Base-by-base conservation (phyloP, 2,888 invertebrate genomes). In the Parnassius mnemosyne region DNA sequence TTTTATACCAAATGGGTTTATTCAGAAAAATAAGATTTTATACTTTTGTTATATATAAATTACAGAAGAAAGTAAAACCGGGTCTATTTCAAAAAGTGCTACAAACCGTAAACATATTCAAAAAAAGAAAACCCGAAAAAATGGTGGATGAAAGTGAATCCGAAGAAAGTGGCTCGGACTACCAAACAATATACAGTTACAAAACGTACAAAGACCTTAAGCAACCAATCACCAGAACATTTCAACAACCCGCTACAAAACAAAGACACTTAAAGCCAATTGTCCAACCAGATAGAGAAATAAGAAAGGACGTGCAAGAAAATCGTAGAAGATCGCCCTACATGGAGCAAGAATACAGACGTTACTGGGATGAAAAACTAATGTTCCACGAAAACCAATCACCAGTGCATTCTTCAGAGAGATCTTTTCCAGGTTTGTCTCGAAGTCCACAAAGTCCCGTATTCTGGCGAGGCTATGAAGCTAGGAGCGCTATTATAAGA, bases 291-390 rank as follows among this genome's bases (percentile, higher is more conserved):
- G 51, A 16, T n/a, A 60, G 51, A 52, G 43, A 54, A 20, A 1
- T 47, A 52, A 62, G 54, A 53, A 25, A 53, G 59, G 44, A 46
- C 11, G 10, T 54, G 9, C 58, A n/a, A 59, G 57, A 66, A 16
- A 53, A 61, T 12, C 41, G 66, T 43, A 72, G 69, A 49, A 58
- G 42, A 43, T 62, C 71, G 1, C 83, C 84, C 0, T 82, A 84
- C 56, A 79, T 83, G 79, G 85, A 87, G 65, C 87, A 87, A 66
- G 85, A 87, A 66, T 76, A 83, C 63, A 75, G 82, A 50, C 75
- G 81, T n/a, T 70, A 78, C 42, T 85, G 85, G 81, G 75, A 82
- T 64, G 85, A 87, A 64, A 74, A 72, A 34, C 66, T 83, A 3
- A 75, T 76, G 68, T 84, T 79, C 65, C 74, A 78, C 49, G 11